Percentiles rank a stretch among this genome's conserved stretches.
Evolutionary conservation across 2,113 vertebrate genomes (phyloP).

Genomic region (Hyperopisus bebe): DNA sequence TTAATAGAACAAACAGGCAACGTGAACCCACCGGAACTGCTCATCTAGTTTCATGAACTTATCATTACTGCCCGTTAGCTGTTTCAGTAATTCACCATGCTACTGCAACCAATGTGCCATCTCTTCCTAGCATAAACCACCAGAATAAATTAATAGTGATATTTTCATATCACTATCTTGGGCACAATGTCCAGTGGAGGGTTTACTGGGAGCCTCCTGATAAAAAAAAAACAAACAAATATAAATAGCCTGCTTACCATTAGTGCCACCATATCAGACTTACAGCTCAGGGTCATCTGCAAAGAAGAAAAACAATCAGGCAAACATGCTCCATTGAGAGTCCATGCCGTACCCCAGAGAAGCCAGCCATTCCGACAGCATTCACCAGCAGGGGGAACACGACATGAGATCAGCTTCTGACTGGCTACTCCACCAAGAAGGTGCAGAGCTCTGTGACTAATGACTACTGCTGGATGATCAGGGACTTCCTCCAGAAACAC

Average conservation of each 20-base stretch:
- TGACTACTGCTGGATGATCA: neutral
- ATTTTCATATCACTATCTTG: neutral
- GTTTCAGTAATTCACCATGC: neutral
- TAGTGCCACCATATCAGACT: neutral
- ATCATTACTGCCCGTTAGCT: neutral
- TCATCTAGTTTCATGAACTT: neutral
- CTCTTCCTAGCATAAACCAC: neutral
- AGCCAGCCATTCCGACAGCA: neutral
- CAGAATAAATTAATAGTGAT: neutral
- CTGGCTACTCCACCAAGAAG: neutral
- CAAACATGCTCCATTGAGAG: neutral
- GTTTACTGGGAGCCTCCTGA: neutral
- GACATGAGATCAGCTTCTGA: neutral
- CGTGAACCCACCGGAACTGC: neutral
- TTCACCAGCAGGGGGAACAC: neutral
- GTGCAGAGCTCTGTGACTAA: neutral
- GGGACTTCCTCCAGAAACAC: neutral
- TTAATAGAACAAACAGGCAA: neutral
- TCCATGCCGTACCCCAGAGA: neutral
- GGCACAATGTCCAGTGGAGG: neutral
- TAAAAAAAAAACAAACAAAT: neutral
- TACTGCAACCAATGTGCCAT: neutral
- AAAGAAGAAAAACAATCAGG: neutral
- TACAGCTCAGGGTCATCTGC: neutral
- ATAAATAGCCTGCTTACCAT: neutral